Evolutionary conservation across 92 coral and sea anemone genomes (phyloP).

Genomic region (Siderastrea siderea): DNA sequence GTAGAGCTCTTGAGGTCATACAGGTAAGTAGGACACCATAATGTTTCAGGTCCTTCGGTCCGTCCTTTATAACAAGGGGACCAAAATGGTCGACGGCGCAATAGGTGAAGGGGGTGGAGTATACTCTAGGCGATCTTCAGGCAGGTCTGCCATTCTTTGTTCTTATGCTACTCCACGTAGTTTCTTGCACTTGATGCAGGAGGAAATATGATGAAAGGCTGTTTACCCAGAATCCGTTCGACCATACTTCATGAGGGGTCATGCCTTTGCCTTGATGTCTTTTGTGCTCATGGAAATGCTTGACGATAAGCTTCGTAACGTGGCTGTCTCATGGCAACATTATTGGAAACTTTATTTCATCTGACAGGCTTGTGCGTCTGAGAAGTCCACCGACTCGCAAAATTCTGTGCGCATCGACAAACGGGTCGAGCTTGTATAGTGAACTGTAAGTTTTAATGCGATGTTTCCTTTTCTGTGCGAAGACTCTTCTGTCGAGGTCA

Average conservation of each 20-base stretch:
- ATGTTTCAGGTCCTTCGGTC: slow-evolving; percentile 41
- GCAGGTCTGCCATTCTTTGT: slow-evolving; percentile 66
- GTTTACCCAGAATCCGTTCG: slow-evolving; percentile 41
- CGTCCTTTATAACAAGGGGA: slow-evolving; percentile 50
- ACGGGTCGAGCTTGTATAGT: slow-evolving; percentile 43
- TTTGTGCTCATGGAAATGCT: slow-evolving; percentile 32
- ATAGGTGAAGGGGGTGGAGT: slow-evolving; percentile 62
- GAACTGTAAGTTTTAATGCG: neutral
- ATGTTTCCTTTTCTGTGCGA: neutral
- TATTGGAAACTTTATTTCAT: neutral
- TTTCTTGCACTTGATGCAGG: slow-evolving; percentile 38
- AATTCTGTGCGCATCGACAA: slow-evolving; percentile 15
- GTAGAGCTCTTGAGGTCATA: slow-evolving; percentile 52
- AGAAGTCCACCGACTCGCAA: slow-evolving; percentile 36
- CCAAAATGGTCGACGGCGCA: slow-evolving; percentile 74
- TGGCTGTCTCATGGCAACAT: slow-evolving; percentile 35
- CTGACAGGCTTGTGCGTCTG: neutral
- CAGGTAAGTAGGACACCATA: slow-evolving; percentile 51
- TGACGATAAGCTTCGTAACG: slow-evolving; percentile 24
- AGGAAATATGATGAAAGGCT: slow-evolving; percentile 29
- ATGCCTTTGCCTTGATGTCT: slow-evolving; percentile 53
- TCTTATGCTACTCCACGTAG: slow-evolving; percentile 18
- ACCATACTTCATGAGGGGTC: slow-evolving; percentile 38
- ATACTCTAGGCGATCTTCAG: slow-evolving; percentile 54
- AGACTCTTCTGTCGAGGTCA: neutral